Evolutionary conservation across 2,888 invertebrate species (phyloP).

Genomic region (Syritta pipiens): DNA sequence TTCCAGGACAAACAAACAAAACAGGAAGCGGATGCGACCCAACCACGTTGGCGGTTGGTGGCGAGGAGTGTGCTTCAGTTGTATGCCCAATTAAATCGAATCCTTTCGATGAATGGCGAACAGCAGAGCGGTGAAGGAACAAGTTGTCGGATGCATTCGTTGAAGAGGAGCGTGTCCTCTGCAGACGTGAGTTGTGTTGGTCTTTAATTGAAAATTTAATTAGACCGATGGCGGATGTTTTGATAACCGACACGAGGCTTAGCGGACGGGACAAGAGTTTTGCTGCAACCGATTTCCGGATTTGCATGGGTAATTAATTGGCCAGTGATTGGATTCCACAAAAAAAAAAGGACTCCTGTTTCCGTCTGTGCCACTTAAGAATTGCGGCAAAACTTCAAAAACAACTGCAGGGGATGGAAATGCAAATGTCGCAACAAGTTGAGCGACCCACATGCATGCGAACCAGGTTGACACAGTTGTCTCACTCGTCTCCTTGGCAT

Average conservation of each 20-base stretch:
- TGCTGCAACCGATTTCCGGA: background rate
- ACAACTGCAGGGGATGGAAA: no score
- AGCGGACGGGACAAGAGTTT: background rate
- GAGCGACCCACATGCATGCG: background rate
- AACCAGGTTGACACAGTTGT: slow-evolving; percentile 36
- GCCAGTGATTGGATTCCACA: background rate
- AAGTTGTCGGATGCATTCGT: slow-evolving; percentile 14
- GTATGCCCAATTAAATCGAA: slow-evolving; percentile 32
- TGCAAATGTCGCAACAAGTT: slow-evolving; percentile 49
- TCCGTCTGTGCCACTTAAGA: background rate
- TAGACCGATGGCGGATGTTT: slow-evolving; percentile 27
- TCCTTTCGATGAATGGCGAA: slow-evolving; percentile 13
- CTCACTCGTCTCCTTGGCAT: slow-evolving; percentile 8
- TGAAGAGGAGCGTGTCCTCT: slow-evolving; percentile 15
- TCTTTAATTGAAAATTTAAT: slow-evolving; percentile 50
- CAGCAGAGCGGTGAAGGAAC: slow-evolving; percentile 10
- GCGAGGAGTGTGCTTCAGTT: background rate
- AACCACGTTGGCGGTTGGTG: background rate
- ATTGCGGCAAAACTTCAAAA: background rate
- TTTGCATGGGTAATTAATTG: no score
- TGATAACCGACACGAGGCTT: background rate
- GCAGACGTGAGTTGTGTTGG: no score
- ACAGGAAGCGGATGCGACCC: slow-evolving; percentile 30
- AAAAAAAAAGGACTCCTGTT: background rate
- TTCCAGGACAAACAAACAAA: slow-evolving; percentile 39